Percentiles rank a stretch among this genome's conserved stretches.
phyloP scores from a whole-genome alignment of 2,113 vertebrate genomes.

The Malurus melanocephalus region DNA sequence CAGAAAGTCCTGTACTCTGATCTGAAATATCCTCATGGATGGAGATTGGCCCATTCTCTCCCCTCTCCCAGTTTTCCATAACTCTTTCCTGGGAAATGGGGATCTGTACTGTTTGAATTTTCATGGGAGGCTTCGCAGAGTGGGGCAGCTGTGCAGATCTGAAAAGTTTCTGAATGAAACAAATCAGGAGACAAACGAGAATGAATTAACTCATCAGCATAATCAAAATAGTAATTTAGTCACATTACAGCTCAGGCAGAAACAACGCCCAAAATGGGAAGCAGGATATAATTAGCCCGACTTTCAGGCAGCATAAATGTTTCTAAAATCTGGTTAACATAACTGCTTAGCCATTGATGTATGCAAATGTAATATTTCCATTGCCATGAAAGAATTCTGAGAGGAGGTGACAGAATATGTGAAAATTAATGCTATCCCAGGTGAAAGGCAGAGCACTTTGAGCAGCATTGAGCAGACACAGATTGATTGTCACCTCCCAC shows the following conservation, averaged over 20 bases:
- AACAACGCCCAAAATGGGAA: background rate
- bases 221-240: slow-evolving; percentile 33
- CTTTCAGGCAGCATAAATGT: background rate
- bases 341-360: background rate
- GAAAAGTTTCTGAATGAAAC: background rate
- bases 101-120: background rate
- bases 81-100: background rate
- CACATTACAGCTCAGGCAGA: background rate
- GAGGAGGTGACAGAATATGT: background rate
- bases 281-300: background rate
- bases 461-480: background rate
- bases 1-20: background rate
- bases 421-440: background rate
- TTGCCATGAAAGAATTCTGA: background rate
- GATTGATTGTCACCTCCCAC: background rate
- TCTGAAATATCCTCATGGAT: background rate
- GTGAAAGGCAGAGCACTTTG: background rate
- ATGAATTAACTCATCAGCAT: background rate
- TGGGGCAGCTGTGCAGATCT: background rate
- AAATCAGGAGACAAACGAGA: background rate
- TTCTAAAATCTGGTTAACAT: background rate
- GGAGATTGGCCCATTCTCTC: background rate
- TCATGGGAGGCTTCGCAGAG: background rate
- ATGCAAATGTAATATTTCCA: background rate
- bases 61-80: background rate